Base-by-base conservation (phyloP, 1,140 invertebrate species). In the Zaprionus africanus region DNA sequence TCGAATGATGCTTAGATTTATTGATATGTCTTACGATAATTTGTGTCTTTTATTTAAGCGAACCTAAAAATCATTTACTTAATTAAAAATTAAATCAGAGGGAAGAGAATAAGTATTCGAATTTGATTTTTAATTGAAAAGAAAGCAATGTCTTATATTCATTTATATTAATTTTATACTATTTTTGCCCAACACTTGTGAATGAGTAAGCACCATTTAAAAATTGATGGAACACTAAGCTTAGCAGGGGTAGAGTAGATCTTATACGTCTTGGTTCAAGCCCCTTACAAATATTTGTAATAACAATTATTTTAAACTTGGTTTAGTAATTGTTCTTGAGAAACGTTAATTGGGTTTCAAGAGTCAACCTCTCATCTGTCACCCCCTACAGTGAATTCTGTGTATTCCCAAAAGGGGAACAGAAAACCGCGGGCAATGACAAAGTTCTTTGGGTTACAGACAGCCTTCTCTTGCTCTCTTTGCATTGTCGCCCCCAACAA, bases 1-100 rank as follows among this genome's bases (percentile, higher is more conserved):
- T 78, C 41, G 57, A 24, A 60, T 26, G 56, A 78, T 74, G 34
- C 53, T 79, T 56, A 56, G 24, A 66, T 73, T 58, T 64, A 51
- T 24, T 76, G 60, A 46, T 17, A 46, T 81, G 79, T 82, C 43
- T 81, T 57, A 81, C 76, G 60, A 65, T 51, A 22, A 76, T 64
- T 61, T 74, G 78, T 76, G 60, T 80, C 79, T 63, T 75, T 65
- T 79, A 83, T 75, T 82, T 77, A 77, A 65, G 43, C 31, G 59
- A 31, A 74, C 53, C 49, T 19, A 57, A 36, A 34, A 57, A 31
- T 59, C 49, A 38, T 69, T 75, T 75, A 75, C 66, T 63, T 70
- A 75, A 75, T 70, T 46, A 53, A 38, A 46, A 63, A 70, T 63
- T 63, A 63, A 62, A 53, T 58, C 54, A 58, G 72, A 34, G 57